These are phyloP conservation scores for Rhabdophis nuchalis DNA, from an alignment of 2,797 vertebrate species.

Conservation along the genomic window DNA sequence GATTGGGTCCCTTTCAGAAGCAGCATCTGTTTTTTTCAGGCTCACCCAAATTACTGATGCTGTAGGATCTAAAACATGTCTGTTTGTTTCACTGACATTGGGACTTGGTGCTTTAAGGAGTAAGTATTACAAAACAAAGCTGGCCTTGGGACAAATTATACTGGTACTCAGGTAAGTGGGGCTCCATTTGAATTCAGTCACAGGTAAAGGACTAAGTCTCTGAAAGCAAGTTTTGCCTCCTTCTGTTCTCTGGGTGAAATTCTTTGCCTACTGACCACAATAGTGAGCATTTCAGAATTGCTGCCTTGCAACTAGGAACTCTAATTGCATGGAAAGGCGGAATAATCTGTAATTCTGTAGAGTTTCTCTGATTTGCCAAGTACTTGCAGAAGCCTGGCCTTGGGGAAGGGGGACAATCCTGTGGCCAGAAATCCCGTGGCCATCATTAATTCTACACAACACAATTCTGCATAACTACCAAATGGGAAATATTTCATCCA, in stretches of 20 bases:
- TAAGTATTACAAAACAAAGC: background rate
- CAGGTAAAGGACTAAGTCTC: background rate
- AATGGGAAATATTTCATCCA: background rate
- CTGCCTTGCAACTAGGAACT: background rate
- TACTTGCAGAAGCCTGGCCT: background rate
- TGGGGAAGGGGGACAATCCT: too few relatives aligned
- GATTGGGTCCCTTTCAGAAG: background rate
- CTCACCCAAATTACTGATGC: background rate
- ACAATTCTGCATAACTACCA: background rate
- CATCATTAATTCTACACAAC: background rate
- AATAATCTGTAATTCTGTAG: background rate
- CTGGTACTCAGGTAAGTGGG: background rate
- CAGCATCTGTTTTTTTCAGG: background rate
- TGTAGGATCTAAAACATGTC: background rate
- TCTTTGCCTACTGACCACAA: background rate
- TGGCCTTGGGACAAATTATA: background rate
- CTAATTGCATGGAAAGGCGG: background rate
- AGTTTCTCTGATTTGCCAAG: background rate
- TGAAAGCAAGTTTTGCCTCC: background rate
- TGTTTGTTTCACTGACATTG: background rate
- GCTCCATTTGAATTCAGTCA: background rate
- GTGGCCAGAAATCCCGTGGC: background rate
- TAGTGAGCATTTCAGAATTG: background rate
- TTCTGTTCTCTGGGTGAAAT: background rate
- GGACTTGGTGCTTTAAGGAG: background rate